Base-by-base conservation (phyloP, 2,797 vertebrate genomes). In the Microchirus variegatus region DNA sequence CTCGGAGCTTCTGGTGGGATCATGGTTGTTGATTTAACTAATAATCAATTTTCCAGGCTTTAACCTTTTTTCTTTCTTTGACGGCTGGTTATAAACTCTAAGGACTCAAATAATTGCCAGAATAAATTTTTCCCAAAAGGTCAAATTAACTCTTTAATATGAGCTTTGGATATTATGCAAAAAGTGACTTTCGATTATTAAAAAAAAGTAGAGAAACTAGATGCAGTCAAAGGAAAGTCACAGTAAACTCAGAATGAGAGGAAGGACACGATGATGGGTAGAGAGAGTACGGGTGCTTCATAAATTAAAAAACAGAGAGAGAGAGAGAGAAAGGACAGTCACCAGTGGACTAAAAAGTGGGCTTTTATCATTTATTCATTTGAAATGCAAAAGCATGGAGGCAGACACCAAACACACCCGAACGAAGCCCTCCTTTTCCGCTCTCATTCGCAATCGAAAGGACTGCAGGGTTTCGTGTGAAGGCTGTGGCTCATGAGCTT, bases 331-430 rank as follows among this genome's bases (percentile, higher is more conserved):
- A 73, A 85, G 73, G 75, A 80, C 63, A 82, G 74, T 81, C 82
- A 78, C 70, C 71, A 80, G 73, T 73, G 59, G 64, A 74, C 64
- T 85, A 71, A 88, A 90, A 88, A 90, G 76, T 83, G 72, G 60
- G 56, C 86, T 91, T 93, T 90, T 90, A 88, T 89, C 87, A 85
- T 92, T 74, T 89, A 89, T 91, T 91, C 82, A 91, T 90, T 89
- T 88, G 87, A 91, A 92, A 91, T 90, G 90, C 81, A 90, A 85
- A 91, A 86, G 75, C 67, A 60, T 51, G 51, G 67, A 87, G 72
- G 75, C 77, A 88, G 83, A 90, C 83, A 73, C 69, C 62, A 70
- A 86, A 80, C 73, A 71, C 72, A 71, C 59, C 69, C 85, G 84
- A 22, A 66, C 80, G 77, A 80, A 82, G 78, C 75, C 80, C 70